Evolutionary conservation across 1,140 invertebrate species (phyloP).

Genomic region (Aphelinus atriplicis): DNA sequence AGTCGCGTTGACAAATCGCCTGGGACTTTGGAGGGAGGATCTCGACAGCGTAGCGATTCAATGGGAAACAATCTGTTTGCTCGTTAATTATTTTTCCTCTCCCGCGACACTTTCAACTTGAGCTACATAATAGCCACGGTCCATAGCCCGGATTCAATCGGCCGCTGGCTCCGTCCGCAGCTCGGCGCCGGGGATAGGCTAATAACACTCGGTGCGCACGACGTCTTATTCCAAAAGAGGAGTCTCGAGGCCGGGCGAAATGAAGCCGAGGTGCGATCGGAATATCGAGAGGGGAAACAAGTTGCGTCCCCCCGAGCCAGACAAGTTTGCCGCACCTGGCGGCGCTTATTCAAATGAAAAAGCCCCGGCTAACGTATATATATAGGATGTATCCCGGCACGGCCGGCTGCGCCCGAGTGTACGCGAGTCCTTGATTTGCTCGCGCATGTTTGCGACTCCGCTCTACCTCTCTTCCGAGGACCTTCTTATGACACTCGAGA

Average conservation of each 20-base stretch:
- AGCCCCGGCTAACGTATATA: too few relatives aligned
- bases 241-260: not conserved
- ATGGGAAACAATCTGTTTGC: conserved; percentile 34
- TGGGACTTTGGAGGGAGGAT: not conserved
- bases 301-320: not conserved
- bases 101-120: conserved; percentile 31
- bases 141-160: too few relatives aligned
- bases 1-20: too few relatives aligned
- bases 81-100: conserved; percentile 34
- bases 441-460: too few relatives aligned
- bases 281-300: conserved; percentile 26
- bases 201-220: not conserved
- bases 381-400: too few relatives aligned
- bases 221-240: not conserved
- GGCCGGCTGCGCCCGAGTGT: too few relatives aligned
- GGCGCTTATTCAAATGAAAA: conserved; percentile 2
- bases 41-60: conserved; percentile 3
- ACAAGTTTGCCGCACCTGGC: not conserved
- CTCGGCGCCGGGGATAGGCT: too few relatives aligned
- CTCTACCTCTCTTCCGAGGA: too few relatives aligned
- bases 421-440: too few relatives aligned
- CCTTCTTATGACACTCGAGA: too few relatives aligned
- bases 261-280: not conserved
- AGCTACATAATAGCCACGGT: too few relatives aligned
- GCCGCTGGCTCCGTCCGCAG: too few relatives aligned